A percentile compares a stretch with the other conserved stretches of the same genome.
These are phyloP conservation scores for Rhagoletis zephyria DNA, from an alignment of 1,140 invertebrate genomes.

Conservation along the genomic window DNA sequence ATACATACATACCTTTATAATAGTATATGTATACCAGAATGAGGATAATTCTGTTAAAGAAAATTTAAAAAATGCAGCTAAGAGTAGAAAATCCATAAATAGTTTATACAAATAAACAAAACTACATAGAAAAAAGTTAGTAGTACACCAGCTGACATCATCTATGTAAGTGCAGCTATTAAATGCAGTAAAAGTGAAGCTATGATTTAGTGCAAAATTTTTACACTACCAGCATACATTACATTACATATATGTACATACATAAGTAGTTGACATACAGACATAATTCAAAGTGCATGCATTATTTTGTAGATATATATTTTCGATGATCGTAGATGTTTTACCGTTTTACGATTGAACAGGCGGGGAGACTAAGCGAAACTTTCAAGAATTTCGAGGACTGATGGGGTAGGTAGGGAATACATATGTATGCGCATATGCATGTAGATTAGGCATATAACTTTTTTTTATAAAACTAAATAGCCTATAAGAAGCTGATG, in stretches of 20 bases:
- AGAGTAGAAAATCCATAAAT: background rate
- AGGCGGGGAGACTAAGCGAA: background rate
- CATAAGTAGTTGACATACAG: background rate
- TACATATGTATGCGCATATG: too few relatives aligned
- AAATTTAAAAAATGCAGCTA: background rate
- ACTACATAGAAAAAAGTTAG: background rate
- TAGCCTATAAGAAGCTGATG: too few relatives aligned
- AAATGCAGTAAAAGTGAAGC: too few relatives aligned
- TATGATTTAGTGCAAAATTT: too few relatives aligned
- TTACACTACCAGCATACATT: too few relatives aligned
- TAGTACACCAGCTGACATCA: background rate
- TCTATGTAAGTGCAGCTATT: background rate
- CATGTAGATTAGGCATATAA: too few relatives aligned
- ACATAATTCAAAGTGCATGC: slow-evolving; percentile 60
- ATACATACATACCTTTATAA: background rate
- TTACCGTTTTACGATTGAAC: slow-evolving; percentile 61
- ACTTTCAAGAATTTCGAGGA: background rate
- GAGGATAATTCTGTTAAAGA: too few relatives aligned
- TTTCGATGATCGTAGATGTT: slow-evolving; percentile 63
- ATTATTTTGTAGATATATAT: slow-evolving; percentile 69
- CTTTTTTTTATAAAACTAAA: too few relatives aligned
- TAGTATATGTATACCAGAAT: too few relatives aligned
- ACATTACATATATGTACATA: background rate
- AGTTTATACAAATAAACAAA: background rate
- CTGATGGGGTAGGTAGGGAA: background rate